Evolutionary conservation across 2,888 invertebrate genomes (phyloP), one percentile per base, ranked within the genome.

Genomic region (Chromoteleia sp.): DNA sequence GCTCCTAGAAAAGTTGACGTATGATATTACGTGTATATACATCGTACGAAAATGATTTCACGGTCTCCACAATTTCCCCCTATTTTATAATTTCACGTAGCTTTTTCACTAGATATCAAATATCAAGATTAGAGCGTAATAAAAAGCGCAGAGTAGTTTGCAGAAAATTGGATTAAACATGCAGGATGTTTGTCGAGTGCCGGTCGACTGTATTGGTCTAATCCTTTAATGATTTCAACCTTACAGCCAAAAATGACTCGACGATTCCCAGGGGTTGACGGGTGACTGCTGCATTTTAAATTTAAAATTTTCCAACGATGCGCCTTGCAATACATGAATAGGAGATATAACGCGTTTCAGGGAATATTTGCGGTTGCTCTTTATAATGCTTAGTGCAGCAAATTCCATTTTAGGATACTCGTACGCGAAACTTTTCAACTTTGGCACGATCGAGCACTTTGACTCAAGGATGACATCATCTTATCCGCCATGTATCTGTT

Each of bases 351-450:
- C 71, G 54, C 56, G 63, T 15, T 54, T 58, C 61, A 43, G 61
- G 56, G 50, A 48, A 59, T 65, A 43, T 59, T 75, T 43, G 71
- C 48, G 68, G 68, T 58, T 58, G 68, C 80, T 68, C 76, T 75
- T 80, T 74, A 81, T 74, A 81, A 70, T 75, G 71, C 70, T 65
- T 75, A 36, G 50, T 68, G 56, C 65, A 59, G 78, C 56, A 48
- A 74, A 74, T 73, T 74, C 68, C 73, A 74, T 79, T 79, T 74
- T 68, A 65, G 68, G 43, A 71, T 78, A 59, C 63, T 68, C 68
- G 29, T 59, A 52, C 50, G 71, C 17, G 50, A 67, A 68, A 68
- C 52, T 67, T 79, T 79, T 73, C 67, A 73, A 59, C 71, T 67
- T 67, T 61, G 52, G 59, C 67, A 73, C 78, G 65, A 71, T 65